phyloP scores from a whole-genome alignment of 2,888 invertebrate genomes.

The Limnephilus lunatus region DNA sequence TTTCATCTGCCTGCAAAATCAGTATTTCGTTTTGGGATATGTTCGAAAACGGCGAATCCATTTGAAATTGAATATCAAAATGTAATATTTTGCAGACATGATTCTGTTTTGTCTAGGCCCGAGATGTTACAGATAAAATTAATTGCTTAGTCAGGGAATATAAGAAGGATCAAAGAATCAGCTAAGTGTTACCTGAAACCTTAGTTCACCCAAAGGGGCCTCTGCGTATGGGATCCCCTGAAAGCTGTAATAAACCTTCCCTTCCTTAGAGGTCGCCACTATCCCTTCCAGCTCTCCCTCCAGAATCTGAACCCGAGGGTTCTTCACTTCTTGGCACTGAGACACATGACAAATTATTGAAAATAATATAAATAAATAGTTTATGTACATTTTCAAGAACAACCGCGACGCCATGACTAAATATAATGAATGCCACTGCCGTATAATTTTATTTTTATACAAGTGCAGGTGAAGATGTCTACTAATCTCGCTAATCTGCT shows the following conservation, averaged over 20 bases:
- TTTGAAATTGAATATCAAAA: no score
- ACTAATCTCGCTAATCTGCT: no score
- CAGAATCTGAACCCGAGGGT: slow-evolving; percentile 68
- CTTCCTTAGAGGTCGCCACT: slow-evolving; percentile 69
- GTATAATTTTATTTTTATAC: not conserved
- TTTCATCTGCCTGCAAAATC: no score
- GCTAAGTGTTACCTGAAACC: slow-evolving; percentile 69
- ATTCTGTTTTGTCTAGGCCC: no score
- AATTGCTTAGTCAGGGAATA: no score
- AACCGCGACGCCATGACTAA: not conserved
- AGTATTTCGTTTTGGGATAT: no score
- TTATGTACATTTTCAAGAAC: not conserved
- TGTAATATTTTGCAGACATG: no score
- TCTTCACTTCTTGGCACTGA: not conserved
- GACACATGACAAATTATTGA: not conserved
- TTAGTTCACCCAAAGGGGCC: slow-evolving; percentile 70
- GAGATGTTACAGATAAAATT: no score
- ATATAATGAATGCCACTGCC: not conserved
- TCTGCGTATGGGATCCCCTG: slow-evolving; percentile 72
- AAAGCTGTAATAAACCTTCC: slow-evolving; percentile 73
- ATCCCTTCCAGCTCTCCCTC: slow-evolving; percentile 73
- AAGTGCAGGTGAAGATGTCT: not conserved
- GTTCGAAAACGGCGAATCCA: no score
- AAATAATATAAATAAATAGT: not conserved
- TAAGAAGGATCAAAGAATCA: no score